Evolutionary conservation across 1,140 invertebrate species (phyloP).

Genomic region (Alviniconcha marisindica): DNA sequence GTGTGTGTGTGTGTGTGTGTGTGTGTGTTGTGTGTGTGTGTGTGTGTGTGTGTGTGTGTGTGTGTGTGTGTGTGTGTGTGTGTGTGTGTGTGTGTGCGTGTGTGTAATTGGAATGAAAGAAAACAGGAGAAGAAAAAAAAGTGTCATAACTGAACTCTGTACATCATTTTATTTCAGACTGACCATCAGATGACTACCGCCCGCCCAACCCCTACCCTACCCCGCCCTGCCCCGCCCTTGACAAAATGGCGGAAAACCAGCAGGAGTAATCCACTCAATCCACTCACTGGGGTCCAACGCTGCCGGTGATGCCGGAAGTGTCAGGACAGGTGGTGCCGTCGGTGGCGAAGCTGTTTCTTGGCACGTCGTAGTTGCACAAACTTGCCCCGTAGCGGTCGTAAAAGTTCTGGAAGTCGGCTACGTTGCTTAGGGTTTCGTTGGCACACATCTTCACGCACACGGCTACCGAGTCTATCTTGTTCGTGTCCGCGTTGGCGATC

Average conservation of each 20-base stretch:
- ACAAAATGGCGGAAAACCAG: too few species aligned
- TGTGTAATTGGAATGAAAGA: too few species aligned
- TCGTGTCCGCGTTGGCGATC: constrained; percentile 31
- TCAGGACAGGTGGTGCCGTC: constrained; percentile 30
- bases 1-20: too few species aligned
- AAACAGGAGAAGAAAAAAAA: too few species aligned
- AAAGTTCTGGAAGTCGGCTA: constrained; percentile 44
- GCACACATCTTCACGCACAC: constrained; percentile 61
- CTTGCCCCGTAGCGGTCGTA: constrained; percentile 38
- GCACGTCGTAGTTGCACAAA: constrained; percentile 58
- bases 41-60: too few species aligned
- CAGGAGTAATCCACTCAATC: too few species aligned
- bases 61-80: too few species aligned
- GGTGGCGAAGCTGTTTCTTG: constrained; percentile 36
- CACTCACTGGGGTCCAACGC: constrained; percentile 49
- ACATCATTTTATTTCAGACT: too few species aligned
- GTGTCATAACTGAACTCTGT: too few species aligned
- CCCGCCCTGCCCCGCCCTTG: neutral
- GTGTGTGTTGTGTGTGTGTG: too few species aligned
- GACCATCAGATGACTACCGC: too few species aligned
- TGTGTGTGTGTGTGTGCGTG: too few species aligned
- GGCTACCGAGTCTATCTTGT: constrained; percentile 34
- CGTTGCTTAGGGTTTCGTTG: constrained; percentile 22
- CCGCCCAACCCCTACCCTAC: neutral
- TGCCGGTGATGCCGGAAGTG: constrained; percentile 33